A percentile compares a stretch with the other conserved stretches of the same genome.
Conservation (phyloP, 2,797 vertebrate species). For the Pipistrellus pipistrellus region DNA sequence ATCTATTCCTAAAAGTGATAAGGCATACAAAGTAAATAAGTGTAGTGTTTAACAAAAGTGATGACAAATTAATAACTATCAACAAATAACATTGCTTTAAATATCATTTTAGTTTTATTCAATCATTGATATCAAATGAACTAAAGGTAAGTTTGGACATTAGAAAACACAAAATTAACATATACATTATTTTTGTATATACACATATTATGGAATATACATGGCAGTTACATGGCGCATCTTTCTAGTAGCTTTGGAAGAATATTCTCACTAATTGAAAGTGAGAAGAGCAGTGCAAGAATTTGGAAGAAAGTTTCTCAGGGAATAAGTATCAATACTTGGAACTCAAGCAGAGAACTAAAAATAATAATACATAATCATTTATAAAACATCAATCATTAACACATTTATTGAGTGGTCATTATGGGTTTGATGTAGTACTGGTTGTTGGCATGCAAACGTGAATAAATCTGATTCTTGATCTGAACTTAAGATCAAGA, state of each 20-base stretch:
- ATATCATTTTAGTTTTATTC: neutral
- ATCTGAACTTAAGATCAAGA: conserved; percentile 16
- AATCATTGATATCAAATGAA: neutral
- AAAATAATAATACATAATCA: neutral
- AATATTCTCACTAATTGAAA: neutral
- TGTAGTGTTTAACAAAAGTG: neutral
- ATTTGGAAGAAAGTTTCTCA: neutral
- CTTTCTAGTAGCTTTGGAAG: neutral
- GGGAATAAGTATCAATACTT: neutral
- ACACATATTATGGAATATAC: neutral
- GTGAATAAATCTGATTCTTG: neutral
- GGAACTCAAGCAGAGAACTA: neutral
- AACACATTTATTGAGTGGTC: neutral
- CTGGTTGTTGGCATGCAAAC: neutral
- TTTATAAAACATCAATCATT: neutral
- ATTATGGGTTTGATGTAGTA: neutral
- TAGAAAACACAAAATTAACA: conserved; percentile 8
- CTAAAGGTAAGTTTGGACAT: neutral
- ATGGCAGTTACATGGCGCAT: neutral
- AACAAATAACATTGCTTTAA: neutral
- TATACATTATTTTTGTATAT: neutral
- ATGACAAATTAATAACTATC: neutral
- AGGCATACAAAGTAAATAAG: neutral
- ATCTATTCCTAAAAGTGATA: neutral
- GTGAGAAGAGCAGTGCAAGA: neutral